Percentiles rank a stretch among this genome's conserved stretches.
Conservation (phyloP, 2,113 vertebrate species). For the Heterocephalus glaber region DNA sequence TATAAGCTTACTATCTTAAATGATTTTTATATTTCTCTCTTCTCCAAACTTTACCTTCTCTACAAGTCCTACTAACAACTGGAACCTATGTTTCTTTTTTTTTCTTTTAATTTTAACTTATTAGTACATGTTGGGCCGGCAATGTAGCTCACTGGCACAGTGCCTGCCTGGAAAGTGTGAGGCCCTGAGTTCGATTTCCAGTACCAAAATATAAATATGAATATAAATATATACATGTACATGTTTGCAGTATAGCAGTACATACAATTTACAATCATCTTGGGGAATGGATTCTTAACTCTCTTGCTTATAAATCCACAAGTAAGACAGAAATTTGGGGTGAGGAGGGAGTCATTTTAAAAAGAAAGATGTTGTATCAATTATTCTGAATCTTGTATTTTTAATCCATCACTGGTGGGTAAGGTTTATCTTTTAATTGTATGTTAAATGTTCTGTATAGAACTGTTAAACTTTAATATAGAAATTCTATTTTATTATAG, state of each 20-base stretch:
- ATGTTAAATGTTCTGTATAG: not conserved
- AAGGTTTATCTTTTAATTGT: not conserved
- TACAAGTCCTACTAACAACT: not conserved
- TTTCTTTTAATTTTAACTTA: not conserved
- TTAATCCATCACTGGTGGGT: not conserved
- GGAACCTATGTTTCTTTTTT: not conserved
- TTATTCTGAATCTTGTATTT: not conserved
- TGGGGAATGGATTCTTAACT: not conserved
- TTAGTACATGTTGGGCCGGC: no score
- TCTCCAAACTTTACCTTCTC: not conserved
- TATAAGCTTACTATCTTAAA: not conserved
- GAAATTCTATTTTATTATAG: not conserved
- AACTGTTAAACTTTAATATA: not conserved
- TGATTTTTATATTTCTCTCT: not conserved
- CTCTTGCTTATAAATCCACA: not conserved
- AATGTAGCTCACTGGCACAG: no score
- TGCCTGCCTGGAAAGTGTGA: no score
- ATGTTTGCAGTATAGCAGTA: no score
- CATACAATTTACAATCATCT: no score
- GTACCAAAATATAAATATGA: no score
- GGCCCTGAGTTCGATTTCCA: no score
- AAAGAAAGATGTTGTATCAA: not conserved
- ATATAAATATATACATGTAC: no score
- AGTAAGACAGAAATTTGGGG: not conserved
- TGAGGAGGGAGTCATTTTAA: not conserved